Percentiles rank a stretch among this genome's conserved stretches.
Conservation (phyloP, 2,888 invertebrate genomes). For the Ornithoptera alexandrae region DNA sequence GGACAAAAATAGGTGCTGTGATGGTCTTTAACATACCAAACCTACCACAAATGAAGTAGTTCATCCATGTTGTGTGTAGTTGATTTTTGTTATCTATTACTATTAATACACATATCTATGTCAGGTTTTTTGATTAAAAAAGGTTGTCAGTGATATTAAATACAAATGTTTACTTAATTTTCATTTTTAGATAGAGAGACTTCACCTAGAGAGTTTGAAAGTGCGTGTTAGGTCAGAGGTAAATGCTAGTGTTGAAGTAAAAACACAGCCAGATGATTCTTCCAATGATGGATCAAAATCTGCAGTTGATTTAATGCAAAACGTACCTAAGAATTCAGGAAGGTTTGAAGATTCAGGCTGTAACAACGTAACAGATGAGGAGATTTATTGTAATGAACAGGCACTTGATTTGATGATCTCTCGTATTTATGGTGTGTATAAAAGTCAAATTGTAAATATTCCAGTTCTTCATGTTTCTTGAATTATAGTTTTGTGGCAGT, state of each 20-base stretch:
- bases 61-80: not conserved
- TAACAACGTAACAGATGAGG: slow-evolving; percentile 36
- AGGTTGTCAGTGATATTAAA: not conserved
- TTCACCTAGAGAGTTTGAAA: slow-evolving; percentile 59
- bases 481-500: not conserved
- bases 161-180: not conserved
- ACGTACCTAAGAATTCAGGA: slow-evolving; percentile 2
- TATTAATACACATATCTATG: no score
- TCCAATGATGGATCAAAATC: slow-evolving; percentile 29
- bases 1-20: no score
- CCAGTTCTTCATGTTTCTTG: not conserved
- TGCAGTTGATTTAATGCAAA: slow-evolving; percentile 40
- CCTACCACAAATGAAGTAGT: no score
- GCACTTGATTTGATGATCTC: slow-evolving; percentile 50
- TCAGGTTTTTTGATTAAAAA: slow-evolving; percentile 30
- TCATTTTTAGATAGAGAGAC: slow-evolving; percentile 55
- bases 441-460: not conserved
- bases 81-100: not conserved
- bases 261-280: slow-evolving; percentile 6
- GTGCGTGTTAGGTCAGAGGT: slow-evolving; percentile 32
- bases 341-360: slow-evolving; percentile 20
- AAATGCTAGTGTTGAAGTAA: slow-evolving; percentile 6
- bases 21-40: no score
- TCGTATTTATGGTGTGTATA: slow-evolving; percentile 47
- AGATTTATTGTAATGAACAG: slow-evolving; percentile 47